Conservation (phyloP, 2,113 vertebrate species). For the Thalassarche chlororhynchos region DNA sequence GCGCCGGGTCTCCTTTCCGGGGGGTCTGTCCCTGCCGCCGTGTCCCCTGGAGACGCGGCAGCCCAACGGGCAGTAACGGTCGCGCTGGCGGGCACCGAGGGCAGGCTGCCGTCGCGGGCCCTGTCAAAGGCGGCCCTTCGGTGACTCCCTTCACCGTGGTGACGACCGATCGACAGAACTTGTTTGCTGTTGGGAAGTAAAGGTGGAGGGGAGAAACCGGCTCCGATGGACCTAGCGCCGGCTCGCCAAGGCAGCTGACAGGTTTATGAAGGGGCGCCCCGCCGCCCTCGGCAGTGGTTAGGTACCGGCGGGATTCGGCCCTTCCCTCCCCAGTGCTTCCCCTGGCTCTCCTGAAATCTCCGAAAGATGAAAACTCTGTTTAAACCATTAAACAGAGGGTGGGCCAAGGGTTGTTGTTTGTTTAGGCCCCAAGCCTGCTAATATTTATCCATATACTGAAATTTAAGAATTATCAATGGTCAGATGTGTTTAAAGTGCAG, state of each 20-base stretch:
- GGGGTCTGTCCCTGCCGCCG: not conserved
- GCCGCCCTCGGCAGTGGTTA: not conserved
- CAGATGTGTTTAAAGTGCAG: not conserved
- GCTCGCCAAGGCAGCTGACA: not conserved
- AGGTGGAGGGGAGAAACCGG: rapidly evolving
- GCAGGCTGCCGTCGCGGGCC: not conserved
- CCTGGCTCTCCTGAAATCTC: not conserved
- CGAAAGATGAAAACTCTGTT: not conserved
- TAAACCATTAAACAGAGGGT: not conserved
- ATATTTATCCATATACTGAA: not conserved
- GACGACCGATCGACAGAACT: not conserved
- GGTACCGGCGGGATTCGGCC: not conserved
- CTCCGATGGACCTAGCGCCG: not conserved
- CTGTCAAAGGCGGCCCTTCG: too few relatives aligned
- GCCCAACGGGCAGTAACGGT: not conserved
- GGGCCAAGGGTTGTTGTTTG: not conserved
- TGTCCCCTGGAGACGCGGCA: not conserved
- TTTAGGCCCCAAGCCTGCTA: not conserved
- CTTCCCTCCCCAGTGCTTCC: not conserved
- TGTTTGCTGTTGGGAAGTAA: not conserved
- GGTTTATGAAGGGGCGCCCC: not conserved
- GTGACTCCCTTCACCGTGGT: not conserved
- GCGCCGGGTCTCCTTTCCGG: not conserved
- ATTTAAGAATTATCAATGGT: not conserved
- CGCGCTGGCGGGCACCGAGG: not conserved